These are phyloP conservation scores for Rhamphomyia laevipes DNA, from an alignment of 2,888 invertebrate species.

Conservation along the genomic window DNA sequence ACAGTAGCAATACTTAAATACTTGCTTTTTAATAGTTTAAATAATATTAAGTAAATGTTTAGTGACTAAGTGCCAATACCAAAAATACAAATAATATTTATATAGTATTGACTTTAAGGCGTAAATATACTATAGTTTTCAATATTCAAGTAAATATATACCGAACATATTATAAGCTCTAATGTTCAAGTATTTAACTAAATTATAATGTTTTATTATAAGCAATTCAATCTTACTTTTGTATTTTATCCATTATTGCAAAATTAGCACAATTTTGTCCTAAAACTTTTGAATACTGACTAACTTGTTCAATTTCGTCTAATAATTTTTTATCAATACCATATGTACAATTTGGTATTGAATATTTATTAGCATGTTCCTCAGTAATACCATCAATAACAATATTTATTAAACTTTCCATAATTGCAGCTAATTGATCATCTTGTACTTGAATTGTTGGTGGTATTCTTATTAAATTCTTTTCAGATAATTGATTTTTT, in stretches of 20 bases:
- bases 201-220: no score
- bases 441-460: constrained; percentile 31
- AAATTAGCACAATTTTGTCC: constrained; percentile 47
- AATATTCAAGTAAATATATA: no score
- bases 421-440: constrained; percentile 41
- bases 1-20: no score
- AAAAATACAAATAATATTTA: no score
- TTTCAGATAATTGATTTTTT: constrained; percentile 60
- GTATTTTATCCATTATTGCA: constrained; percentile 32
- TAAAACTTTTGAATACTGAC: constrained; percentile 52
- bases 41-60: no score
- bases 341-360: constrained; percentile 51
- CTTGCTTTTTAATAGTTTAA: no score
- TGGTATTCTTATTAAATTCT: constrained; percentile 54
- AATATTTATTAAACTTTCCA: constrained; percentile 54
- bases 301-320: constrained; percentile 59
- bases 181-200: not conserved
- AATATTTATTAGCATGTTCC: constrained; percentile 47
- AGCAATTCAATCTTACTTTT: constrained; percentile 23
- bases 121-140: no score
- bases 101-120: no score
- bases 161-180: no score
- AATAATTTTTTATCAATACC: constrained; percentile 58
- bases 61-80: no score
- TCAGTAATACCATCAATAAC: constrained; percentile 58